These are phyloP conservation scores for Pyrocephalus nanus DNA, from an alignment of 2,797 vertebrate genomes.

Conservation along the genomic window DNA sequence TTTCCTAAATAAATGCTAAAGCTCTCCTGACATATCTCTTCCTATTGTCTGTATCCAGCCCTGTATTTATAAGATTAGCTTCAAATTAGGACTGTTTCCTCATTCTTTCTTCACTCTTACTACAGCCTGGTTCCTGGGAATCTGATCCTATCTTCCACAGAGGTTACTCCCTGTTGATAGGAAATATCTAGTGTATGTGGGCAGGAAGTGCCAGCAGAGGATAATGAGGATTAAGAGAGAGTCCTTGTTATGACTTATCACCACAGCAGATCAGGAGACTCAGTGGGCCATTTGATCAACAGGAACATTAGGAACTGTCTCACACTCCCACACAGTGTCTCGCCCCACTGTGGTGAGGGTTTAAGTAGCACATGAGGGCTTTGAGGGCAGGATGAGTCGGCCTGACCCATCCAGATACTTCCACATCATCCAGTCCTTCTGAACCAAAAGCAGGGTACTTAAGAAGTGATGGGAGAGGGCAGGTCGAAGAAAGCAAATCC, in stretches of 20 bases:
- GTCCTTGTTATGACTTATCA: slow-evolving; percentile 42
- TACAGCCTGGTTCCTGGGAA: slow-evolving; percentile 50
- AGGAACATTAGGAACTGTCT: slow-evolving; percentile 49
- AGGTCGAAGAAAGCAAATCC: background rate
- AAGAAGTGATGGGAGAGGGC: background rate
- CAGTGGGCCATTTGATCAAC: slow-evolving; percentile 37
- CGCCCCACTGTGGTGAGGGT: background rate
- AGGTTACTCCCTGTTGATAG: slow-evolving; percentile 65
- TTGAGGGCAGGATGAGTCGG: background rate
- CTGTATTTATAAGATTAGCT: slow-evolving; percentile 47
- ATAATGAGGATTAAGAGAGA: slow-evolving; percentile 53
- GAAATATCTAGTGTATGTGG: slow-evolving; percentile 42
- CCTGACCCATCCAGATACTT: background rate
- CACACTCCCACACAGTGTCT: slow-evolving; percentile 20
- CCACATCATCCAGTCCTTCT: background rate
- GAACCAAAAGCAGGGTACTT: background rate
- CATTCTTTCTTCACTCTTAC: slow-evolving; percentile 58
- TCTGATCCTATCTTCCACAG: slow-evolving; percentile 61
- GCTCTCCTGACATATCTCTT: background rate
- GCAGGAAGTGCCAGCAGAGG: background rate
- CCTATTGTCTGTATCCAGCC: slow-evolving; percentile 31
- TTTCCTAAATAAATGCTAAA: slow-evolving; percentile 25
- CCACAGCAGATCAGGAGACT: slow-evolving; percentile 27
- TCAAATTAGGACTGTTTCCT: slow-evolving; percentile 56
- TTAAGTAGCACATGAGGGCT: background rate